These are phyloP conservation scores for Schizothorax lantsangensis DNA, from an alignment of 2,797 vertebrate species.

Conservation along the genomic window DNA sequence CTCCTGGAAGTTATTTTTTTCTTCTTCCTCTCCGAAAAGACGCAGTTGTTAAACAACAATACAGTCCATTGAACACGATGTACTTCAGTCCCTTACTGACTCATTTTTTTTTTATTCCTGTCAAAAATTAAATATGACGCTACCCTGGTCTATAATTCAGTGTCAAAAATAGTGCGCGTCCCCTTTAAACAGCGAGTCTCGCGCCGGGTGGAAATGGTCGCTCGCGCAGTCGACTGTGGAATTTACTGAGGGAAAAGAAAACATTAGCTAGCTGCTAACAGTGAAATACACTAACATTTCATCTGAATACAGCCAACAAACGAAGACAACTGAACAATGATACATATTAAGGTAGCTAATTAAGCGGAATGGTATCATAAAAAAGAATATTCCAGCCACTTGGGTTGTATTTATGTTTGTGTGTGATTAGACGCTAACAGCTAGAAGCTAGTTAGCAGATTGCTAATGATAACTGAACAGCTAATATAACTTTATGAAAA, in stretches of 20 bases:
- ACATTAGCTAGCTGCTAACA: conserved; percentile 21
- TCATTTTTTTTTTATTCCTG: background rate
- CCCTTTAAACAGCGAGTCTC: conserved; percentile 52
- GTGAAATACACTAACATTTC: background rate
- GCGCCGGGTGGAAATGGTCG: conserved; percentile 23
- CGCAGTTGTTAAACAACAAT: background rate
- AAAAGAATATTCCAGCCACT: background rate
- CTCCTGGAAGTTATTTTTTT: background rate
- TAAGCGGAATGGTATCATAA: background rate
- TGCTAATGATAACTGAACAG: conserved; percentile 24
- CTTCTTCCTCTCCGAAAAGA: background rate
- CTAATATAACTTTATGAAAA: conserved; percentile 7
- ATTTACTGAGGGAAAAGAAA: conserved; percentile 42
- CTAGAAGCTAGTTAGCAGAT: conserved; percentile 45
- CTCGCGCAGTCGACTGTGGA: conserved; percentile 39
- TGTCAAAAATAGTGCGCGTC: background rate
- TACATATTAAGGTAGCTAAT: conserved; percentile 41
- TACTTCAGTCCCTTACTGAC: background rate
- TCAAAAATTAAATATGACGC: background rate
- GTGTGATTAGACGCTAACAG: conserved; percentile 30
- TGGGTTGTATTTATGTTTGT: conserved; percentile 36
- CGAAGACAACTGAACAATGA: conserved; percentile 32
- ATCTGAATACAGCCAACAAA: background rate
- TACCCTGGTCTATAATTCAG: background rate
- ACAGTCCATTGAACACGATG: background rate